Percentiles rank a stretch among this genome's conserved stretches.
Evolutionary conservation across 1,140 invertebrate genomes (phyloP).

Genomic region (Radopholus similis): DNA sequence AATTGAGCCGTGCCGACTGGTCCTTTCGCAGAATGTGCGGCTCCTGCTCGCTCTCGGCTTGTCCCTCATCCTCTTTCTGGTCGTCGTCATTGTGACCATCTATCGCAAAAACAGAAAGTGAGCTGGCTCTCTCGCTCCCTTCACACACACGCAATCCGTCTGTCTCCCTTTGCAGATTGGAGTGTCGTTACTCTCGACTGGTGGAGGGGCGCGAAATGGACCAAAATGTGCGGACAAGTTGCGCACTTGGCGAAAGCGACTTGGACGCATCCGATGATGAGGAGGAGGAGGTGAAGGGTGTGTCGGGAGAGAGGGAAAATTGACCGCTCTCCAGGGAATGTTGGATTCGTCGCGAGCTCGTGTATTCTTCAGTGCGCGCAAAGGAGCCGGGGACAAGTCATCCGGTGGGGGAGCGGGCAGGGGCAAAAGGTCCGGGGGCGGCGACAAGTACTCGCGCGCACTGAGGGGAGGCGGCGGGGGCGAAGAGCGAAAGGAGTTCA

Average conservation of each 20-base stretch:
- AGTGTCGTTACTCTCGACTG: constrained; percentile 43
- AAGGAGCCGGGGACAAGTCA: background rate
- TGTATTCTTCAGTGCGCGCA: background rate
- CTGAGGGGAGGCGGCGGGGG: background rate
- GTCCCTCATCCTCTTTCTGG: constrained; percentile 30
- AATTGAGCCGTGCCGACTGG: constrained; percentile 29
- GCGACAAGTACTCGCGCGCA: background rate
- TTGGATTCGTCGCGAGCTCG: background rate
- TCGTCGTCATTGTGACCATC: constrained; percentile 34
- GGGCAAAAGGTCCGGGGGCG: background rate
- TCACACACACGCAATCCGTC: background rate
- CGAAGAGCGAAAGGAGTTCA: background rate
- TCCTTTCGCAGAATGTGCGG: constrained; percentile 28
- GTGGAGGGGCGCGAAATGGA: constrained; percentile 45
- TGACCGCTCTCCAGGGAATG: background rate
- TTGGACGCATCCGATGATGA: constrained; percentile 35
- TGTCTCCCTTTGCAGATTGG: constrained; percentile 19
- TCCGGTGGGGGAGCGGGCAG: background rate
- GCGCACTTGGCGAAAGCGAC: constrained; percentile 34
- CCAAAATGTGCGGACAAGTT: constrained; percentile 23
- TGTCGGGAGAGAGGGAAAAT: background rate
- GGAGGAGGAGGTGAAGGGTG: constrained; percentile 23
- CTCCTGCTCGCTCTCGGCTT: constrained; percentile 33
- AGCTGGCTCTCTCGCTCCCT: background rate
- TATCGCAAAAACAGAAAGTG: constrained; percentile 46